Conservation (phyloP, 2,797 vertebrate genomes). For the Rhynchonycteris naso region DNA sequence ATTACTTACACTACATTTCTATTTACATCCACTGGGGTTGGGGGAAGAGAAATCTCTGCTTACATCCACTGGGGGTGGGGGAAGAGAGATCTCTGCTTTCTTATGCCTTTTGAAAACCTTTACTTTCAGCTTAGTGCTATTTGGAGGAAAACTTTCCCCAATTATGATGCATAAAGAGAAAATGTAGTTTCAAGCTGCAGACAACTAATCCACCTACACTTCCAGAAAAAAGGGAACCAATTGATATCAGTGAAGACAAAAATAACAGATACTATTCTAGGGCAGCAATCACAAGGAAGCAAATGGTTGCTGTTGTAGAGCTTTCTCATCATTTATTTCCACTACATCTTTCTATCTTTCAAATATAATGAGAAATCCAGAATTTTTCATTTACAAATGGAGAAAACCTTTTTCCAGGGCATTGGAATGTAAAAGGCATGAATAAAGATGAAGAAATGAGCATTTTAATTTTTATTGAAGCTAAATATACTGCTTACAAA, state of each 20-base stretch:
- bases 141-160: constrained; percentile 51
- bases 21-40: constrained; percentile 69
- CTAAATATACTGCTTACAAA: constrained; percentile 38
- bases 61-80: not conserved
- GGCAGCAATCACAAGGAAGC: not conserved
- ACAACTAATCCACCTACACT: not conserved
- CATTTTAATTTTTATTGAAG: constrained; percentile 76
- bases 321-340: not conserved
- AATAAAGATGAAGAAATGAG: constrained; percentile 73
- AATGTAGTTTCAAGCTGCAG: not conserved
- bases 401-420: constrained; percentile 52
- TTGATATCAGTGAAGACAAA: not conserved
- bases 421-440: constrained; percentile 58
- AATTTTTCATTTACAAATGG: constrained; percentile 52
- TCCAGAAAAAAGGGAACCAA: not conserved
- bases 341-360: constrained; percentile 15
- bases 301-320: not conserved
- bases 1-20: constrained; percentile 33
- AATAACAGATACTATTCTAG: not conserved
- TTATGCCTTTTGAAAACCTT: constrained; percentile 66
- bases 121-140: constrained; percentile 50
- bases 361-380: constrained; percentile 16
- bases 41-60: constrained; percentile 49
- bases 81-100: constrained; percentile 60
- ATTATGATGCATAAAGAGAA: constrained; percentile 42